Evolutionary conservation across 1,140 invertebrate species (phyloP), one percentile per base, ranked within the genome.

Genomic region (Elysia chlorotica): DNA sequence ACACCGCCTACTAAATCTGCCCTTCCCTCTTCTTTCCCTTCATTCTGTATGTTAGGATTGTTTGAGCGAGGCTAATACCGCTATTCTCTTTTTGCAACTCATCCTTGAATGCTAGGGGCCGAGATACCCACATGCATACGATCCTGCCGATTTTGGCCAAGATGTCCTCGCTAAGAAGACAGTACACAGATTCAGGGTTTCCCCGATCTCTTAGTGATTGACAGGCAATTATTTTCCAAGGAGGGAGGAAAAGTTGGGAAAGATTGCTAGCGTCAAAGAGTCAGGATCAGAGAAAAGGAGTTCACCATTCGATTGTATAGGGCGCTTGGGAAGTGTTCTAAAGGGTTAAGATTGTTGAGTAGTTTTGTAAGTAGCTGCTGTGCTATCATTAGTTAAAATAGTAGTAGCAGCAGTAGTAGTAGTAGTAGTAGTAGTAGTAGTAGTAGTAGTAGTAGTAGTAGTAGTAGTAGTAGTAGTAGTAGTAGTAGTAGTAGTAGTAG

Each of bases 361-460:
- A 10, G 30, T 57, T 25, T 6, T 57, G 30, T 6, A 23, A 57
- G 54, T 23, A 57, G 54, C 30, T 25, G 21, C 5, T 6, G 54
- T 57, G 30, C n/a, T 25, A n/a, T 25, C 30, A 57, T 6, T 57
- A 57, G 54, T 57, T 6, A 57, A 28, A 30, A n/a, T 63, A 28
- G 61, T 63, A 5, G 61, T 63, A 28, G 61, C 35, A 28, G 61
- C n/a, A 63, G 61, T 63, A 28, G 61, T 63, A 63, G 61, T 63
- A 63, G 61, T 63, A 63, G 61, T 31, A 63, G 61, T 63, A 63
- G 61, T 63, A 63, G 61, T 63, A 63, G 61, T 63, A 63, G 61
- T 28, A 63, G 61, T 31, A 63, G 61, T 35, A 63, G 61, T 35
- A 63, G 61, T 35, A 63, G 28, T 63, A 3, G 61, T 63, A 63